Base-by-base conservation (phyloP, 2,797 vertebrate genomes). In the Arrhamphus sclerolepis region DNA sequence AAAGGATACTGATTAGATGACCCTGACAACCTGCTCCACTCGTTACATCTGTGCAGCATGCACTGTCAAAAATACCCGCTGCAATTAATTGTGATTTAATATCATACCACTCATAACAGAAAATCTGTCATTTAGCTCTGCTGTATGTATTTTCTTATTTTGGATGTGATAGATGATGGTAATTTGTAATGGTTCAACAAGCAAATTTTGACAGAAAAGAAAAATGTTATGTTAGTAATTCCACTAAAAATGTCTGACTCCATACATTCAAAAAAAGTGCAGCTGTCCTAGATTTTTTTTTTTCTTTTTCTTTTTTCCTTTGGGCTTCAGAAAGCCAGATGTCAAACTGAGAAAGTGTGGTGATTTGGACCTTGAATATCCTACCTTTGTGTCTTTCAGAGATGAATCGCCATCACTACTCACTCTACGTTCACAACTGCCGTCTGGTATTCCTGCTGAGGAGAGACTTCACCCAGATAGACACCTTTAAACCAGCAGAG, bases 401-500 rank as follows among this genome's bases (percentile, higher is more conserved):
- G 83, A 99, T 98, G 97, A 98, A 99, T 90, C 92, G 97, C 10
- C 97, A 98, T 51, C 97, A 98, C 89, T 99, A 98, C 3, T 97
- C 97, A 3, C 90, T 99, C 14, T 99, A 99, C 0, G 94, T 99
- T 81, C 97, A 99, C 85, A 99, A 99, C 77, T 99, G 97, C 81
- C 94, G 97, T 1, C 87, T 99, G 13, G 97, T 99, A 26, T 96
- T 99, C 79, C 92, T 99, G 77, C 77, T 99, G 85, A 91, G 97
- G 74, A 95, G 95, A 67, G 97, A 98, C 87, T 97, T 96, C 59
- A 94, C 95, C 59, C 96, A 94, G 78, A 94, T 95, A 0, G 95
- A 97, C 86, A 96, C 96, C 38, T 98, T 99, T 76, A 95, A 95
- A 64, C 97, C 97, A 0, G 97, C 97, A 0, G 97, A 99, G 87